Conservation (phyloP, 2,888 invertebrate genomes). For the Aphelenchoides bicaudatus region DNA sequence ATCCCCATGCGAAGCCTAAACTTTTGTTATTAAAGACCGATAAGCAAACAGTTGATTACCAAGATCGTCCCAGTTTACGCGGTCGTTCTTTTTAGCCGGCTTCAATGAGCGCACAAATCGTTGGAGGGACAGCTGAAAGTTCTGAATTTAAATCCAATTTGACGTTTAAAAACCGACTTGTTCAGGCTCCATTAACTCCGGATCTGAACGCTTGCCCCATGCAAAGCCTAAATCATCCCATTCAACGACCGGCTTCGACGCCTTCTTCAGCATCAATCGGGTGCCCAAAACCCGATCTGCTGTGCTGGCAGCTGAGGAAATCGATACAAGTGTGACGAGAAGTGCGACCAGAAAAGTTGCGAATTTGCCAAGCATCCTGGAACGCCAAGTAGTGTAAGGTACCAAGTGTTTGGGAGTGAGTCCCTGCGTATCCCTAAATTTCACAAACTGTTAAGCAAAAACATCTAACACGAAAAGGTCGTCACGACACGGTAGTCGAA, state of each 20-base stretch:
- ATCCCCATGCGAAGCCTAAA: background rate
- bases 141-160: background rate
- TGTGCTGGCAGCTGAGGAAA: background rate
- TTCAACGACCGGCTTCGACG: conserved; percentile 11
- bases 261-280: background rate
- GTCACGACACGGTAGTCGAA: too few species aligned
- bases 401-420: too few species aligned
- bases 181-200: conserved; percentile 9
- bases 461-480: too few species aligned
- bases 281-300: background rate
- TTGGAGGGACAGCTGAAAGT: conserved; percentile 5
- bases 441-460: too few species aligned
- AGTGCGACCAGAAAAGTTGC: background rate
- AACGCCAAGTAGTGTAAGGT: too few species aligned
- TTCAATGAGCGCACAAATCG: conserved; percentile 23
- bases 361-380: too few species aligned
- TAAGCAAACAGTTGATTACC: conserved; percentile 10
- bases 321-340: background rate
- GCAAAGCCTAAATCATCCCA: conserved; percentile 30
- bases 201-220: conserved; percentile 27
- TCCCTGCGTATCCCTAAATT: too few species aligned
- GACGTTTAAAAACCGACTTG: background rate
- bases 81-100: conserved; percentile 23
- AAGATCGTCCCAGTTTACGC: conserved; percentile 29
- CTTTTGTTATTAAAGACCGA: background rate